Percentiles rank a stretch among this genome's conserved stretches.
Conservation (phyloP, 2,797 vertebrate species). For the Peromyscus attwateri region DNA sequence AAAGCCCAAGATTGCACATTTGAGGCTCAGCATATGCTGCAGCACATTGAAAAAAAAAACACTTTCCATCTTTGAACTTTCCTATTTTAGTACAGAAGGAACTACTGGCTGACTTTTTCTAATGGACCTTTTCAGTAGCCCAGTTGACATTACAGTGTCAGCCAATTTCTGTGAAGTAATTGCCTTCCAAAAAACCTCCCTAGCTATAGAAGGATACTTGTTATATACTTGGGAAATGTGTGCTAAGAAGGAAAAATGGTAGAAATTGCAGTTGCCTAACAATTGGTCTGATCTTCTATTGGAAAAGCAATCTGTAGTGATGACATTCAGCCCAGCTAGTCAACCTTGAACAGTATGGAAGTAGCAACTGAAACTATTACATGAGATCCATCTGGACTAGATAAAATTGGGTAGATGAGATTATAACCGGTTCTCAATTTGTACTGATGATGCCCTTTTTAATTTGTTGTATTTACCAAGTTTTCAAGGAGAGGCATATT, state of each 20-base stretch:
- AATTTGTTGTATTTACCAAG: background rate
- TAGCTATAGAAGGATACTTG: background rate
- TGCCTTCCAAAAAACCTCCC: background rate
- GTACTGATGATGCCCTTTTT: background rate
- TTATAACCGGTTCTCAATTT: background rate
- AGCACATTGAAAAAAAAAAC: background rate
- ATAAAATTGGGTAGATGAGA: background rate
- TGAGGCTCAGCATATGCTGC: background rate
- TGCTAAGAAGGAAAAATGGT: background rate
- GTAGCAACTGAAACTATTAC: background rate
- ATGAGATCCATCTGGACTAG: background rate
- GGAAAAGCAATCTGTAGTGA: background rate
- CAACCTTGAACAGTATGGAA: background rate
- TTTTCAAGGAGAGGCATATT: background rate
- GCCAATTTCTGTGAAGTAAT: slow-evolving; percentile 50
- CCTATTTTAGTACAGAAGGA: background rate
- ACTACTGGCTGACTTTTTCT: background rate
- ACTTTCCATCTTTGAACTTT: background rate
- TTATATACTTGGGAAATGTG: background rate
- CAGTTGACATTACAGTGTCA: background rate
- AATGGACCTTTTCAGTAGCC: background rate
- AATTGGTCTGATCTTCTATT: background rate
- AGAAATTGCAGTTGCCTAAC: background rate
- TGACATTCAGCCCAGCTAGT: background rate
- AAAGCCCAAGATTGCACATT: background rate